Conservation (phyloP, 1,140 invertebrate species). For the Episyrphus balteatus region DNA sequence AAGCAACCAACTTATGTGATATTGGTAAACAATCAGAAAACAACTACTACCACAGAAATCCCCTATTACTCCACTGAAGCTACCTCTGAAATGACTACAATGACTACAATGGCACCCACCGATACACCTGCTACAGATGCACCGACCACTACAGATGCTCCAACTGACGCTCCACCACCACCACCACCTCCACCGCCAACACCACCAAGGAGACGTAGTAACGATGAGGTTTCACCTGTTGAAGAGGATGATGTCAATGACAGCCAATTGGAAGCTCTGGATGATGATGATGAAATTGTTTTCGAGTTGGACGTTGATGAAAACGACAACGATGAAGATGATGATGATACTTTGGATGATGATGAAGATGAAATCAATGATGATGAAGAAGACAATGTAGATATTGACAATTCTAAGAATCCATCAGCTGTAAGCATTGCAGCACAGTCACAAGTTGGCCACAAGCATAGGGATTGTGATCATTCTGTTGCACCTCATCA, state of each 20-base stretch:
- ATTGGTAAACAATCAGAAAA: no score
- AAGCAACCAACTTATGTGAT: no score
- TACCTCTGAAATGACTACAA: neutral
- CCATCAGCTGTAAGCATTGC: no score
- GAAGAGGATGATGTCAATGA: neutral
- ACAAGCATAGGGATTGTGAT: no score
- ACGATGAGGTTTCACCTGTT: neutral
- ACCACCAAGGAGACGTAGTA: neutral
- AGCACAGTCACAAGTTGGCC: no score
- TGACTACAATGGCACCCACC: neutral
- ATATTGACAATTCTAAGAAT: conserved; percentile 7
- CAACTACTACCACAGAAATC: no score
- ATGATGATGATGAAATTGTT: neutral
- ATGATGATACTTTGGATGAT: neutral
- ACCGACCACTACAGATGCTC: neutral
- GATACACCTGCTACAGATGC: neutral
- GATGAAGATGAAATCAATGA: neutral
- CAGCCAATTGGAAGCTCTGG: neutral
- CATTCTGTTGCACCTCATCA: no score
- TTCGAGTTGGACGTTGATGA: conserved; percentile 1
- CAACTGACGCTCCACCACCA: neutral
- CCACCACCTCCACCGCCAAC: no score
- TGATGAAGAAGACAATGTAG: conserved; percentile 7
- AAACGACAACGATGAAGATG: neutral
- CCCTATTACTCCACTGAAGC: no score